These are phyloP conservation scores for Acrobasis consociella DNA, from an alignment of 2,888 invertebrate species.

Conservation along the genomic window DNA sequence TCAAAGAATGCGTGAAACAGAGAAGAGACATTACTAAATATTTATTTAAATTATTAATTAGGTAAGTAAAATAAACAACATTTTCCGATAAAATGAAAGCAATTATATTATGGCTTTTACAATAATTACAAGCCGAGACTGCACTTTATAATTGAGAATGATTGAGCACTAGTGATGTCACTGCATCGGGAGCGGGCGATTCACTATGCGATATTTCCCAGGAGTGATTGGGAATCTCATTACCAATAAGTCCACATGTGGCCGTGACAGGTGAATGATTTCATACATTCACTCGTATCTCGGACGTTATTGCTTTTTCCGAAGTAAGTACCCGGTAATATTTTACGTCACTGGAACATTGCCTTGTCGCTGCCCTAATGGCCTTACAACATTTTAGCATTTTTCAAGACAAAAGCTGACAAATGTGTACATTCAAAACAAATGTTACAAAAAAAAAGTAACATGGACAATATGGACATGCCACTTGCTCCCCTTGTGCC, in stretches of 20 bases:
- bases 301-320: conserved; percentile 44
- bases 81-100: not conserved
- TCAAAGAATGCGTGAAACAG: too few species aligned
- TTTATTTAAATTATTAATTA: too few species aligned
- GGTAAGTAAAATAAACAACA: too few species aligned
- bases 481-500: too few species aligned
- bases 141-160: conserved; percentile 39
- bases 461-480: too few species aligned
- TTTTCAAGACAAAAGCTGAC: too few species aligned
- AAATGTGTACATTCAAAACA: too few species aligned
- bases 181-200: conserved; percentile 46
- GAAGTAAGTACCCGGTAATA: conserved; percentile 5
- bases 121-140: conserved; percentile 10
- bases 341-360: conserved; percentile 7
- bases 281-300: conserved; percentile 39
- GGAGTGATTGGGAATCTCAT: conserved; percentile 73
- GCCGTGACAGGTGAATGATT: conserved; percentile 65
- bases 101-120: conserved; percentile 2
- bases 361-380: not conserved
- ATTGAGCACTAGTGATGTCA: conserved; percentile 50
- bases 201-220: conserved; percentile 75
- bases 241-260: conserved; percentile 63
- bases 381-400: not conserved
- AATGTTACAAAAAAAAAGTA: too few species aligned
- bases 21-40: too few species aligned